Evolutionary conservation across 1,140 invertebrate species (phyloP).

Genomic region (Panulirus ornatus): DNA sequence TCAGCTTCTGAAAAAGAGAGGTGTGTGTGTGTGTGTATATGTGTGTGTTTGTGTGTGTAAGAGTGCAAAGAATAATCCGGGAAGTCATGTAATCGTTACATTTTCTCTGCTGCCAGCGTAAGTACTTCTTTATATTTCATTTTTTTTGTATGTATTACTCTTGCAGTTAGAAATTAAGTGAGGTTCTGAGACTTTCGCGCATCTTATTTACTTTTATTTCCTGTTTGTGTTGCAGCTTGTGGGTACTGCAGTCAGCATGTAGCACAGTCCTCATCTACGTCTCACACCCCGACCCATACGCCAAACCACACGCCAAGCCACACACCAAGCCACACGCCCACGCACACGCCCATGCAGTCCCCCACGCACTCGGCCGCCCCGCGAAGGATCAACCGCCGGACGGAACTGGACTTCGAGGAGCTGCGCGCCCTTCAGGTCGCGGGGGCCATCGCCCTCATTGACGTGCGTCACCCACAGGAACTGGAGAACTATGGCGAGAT

Average conservation of each 20-base stretch:
- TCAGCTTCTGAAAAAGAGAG: too few relatives aligned
- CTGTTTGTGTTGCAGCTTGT: constrained; percentile 22
- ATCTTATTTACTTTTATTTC: background rate
- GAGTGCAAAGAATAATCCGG: background rate
- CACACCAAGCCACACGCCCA: background rate
- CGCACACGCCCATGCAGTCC: background rate
- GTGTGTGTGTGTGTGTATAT: background rate
- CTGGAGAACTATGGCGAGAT: constrained; percentile 52
- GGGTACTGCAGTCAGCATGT: constrained; percentile 55
- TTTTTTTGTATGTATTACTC: background rate
- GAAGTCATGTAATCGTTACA: background rate
- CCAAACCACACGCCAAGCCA: background rate
- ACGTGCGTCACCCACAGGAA: constrained; percentile 31
- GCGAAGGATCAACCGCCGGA: constrained; percentile 51
- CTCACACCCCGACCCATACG: background rate
- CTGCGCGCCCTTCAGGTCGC: constrained; percentile 49
- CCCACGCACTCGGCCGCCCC: background rate
- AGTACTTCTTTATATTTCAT: background rate
- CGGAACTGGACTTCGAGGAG: constrained; percentile 63
- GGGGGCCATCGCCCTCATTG: constrained; percentile 59
- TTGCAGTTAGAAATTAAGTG: background rate
- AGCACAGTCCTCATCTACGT: constrained; percentile 23
- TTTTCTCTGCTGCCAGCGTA: background rate
- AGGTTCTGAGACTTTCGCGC: background rate
- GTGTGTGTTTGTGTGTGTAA: background rate